phyloP scores from a whole-genome alignment of 1,140 invertebrate species.

The Epicauta chinensis region DNA sequence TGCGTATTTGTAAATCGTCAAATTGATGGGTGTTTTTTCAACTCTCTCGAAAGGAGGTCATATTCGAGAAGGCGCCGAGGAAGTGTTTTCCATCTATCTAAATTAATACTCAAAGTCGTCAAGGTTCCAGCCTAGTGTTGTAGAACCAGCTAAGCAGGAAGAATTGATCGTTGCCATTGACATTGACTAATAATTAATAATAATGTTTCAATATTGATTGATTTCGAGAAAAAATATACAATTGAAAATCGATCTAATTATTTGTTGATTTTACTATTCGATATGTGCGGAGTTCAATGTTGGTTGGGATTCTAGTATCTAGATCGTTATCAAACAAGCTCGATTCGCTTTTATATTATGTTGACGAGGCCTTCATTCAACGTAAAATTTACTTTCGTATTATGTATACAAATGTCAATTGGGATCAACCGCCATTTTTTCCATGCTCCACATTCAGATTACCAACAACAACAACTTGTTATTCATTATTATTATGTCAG shows the following conservation, averaged over 20 bases:
- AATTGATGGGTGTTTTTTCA: slow-evolving; percentile 12
- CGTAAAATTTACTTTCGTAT: slow-evolving; percentile 10
- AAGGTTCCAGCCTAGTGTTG: slow-evolving; percentile 16
- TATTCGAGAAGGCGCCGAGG: slow-evolving; percentile 28
- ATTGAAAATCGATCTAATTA: too few species aligned
- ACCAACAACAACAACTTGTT: too few species aligned
- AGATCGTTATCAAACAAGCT: slow-evolving; percentile 18
- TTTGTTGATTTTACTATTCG: too few species aligned
- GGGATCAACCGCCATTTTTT: neutral
- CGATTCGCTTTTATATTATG: slow-evolving; percentile 16
- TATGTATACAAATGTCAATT: slow-evolving; percentile 1
- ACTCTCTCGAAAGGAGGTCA: slow-evolving; percentile 23
- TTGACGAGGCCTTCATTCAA: slow-evolving; percentile 1
- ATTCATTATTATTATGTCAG: too few species aligned
- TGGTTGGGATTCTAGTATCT: neutral
- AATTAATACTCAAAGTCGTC: slow-evolving; percentile 27
- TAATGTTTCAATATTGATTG: too few species aligned
- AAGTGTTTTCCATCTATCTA: slow-evolving; percentile 27
- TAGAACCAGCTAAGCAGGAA: slow-evolving; percentile 22
- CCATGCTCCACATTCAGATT: too few species aligned
- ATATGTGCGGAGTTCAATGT: too few species aligned
- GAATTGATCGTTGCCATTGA: slow-evolving; percentile 23
- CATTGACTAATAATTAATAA: slow-evolving; percentile 18
- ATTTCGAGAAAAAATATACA: too few species aligned
- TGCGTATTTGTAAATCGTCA: too few species aligned